phyloP scores from a whole-genome alignment of 1,140 invertebrate species.

The Spodoptera frugiperda region DNA sequence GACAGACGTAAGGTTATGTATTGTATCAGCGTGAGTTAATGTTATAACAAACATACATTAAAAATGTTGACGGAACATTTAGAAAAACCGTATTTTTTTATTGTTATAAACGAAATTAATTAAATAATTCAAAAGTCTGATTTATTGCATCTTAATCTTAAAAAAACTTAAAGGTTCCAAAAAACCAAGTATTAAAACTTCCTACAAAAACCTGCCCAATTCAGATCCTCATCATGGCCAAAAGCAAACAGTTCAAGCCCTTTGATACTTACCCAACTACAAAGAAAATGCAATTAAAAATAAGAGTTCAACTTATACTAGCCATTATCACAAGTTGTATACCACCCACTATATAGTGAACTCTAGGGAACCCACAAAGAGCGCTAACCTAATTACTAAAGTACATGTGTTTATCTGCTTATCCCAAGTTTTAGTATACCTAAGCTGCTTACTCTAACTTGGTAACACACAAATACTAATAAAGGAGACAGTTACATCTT shows the following conservation, averaged over 20 bases:
- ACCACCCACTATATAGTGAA: not conserved
- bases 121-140: no score
- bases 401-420: conserved; percentile 28
- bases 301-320: not conserved
- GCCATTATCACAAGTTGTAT: not conserved
- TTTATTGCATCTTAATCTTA: no score
- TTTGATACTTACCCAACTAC: conserved; percentile 18
- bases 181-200: no score
- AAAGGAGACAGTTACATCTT: conserved; percentile 42
- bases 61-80: no score
- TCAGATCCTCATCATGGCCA: not conserved
- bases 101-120: no score
- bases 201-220: not conserved
- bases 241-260: conserved; percentile 11
- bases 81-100: no score
- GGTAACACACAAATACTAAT: conserved; percentile 47
- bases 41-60: no score
- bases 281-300: conserved; percentile 32
- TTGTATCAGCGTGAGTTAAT: no score
- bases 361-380: conserved; percentile 11
- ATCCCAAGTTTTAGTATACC: conserved; percentile 12
- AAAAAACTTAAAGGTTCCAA: no score
- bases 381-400: conserved; percentile 7
- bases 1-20: no score
- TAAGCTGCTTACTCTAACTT: not conserved